Evolutionary conservation across 2,113 vertebrate species (phyloP).

Genomic region (Zapornia atra): DNA sequence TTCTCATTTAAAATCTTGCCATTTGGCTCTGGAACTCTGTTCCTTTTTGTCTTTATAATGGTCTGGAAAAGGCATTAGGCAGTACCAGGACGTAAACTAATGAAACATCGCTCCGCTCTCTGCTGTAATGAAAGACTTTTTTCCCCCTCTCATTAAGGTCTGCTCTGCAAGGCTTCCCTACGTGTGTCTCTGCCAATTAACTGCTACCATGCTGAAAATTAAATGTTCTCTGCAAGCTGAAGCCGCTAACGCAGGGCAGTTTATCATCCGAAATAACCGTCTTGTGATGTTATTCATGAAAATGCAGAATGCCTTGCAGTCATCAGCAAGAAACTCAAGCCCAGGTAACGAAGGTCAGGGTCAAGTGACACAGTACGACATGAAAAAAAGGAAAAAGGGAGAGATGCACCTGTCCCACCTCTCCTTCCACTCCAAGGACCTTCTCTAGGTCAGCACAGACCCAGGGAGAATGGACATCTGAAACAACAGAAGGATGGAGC

Average conservation of each 20-base stretch:
- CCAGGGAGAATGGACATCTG: neutral
- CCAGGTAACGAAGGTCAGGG: neutral
- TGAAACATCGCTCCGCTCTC: neutral
- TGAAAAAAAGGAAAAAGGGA: neutral
- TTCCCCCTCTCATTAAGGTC: neutral
- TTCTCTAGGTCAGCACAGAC: neutral
- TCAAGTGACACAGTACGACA: neutral
- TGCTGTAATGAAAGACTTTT: neutral
- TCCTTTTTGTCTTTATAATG: neutral
- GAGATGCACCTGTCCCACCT: neutral
- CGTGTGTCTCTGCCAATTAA: neutral
- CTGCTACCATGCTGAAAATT: neutral
- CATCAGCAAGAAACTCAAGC: neutral
- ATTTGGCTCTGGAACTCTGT: neutral
- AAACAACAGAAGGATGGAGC: neutral
- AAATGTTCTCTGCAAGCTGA: neutral
- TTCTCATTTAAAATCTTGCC: neutral
- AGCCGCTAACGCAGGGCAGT: neutral
- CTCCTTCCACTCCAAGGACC: neutral
- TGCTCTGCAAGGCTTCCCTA: neutral
- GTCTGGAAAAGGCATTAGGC: slow-evolving; percentile 23
- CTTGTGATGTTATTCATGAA: neutral
- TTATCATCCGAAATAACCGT: neutral
- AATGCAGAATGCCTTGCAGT: neutral
- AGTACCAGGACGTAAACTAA: neutral